Evolutionary conservation across 2,888 invertebrate species (phyloP), one percentile per base, ranked within the genome.

Genomic region (Ophion slaviceki): DNA sequence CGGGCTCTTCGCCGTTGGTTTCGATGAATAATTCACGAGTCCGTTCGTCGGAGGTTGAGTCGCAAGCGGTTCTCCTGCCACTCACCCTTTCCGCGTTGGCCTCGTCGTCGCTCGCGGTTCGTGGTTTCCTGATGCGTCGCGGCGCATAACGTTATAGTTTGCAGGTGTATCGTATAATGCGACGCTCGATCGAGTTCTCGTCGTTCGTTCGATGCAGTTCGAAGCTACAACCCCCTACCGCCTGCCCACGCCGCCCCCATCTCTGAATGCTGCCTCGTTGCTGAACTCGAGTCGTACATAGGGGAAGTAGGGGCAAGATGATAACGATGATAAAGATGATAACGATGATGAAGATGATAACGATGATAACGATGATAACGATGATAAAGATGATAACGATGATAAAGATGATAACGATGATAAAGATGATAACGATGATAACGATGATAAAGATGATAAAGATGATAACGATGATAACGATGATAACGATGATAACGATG

Each of bases 11-110:
- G 40, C 68, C 82, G 71, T 72, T 86, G 86, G 82, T 78, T 81
- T 82, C 87, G 87, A 88, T 92, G 91, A 89, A 92, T 92, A 91
- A 93, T 93, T 92, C 92, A 92, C 87, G 85, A 84, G 87, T 87
- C 86, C 87, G 90, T 90, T 90, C 88, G 89, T 88, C 86, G 86
- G 57, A 83, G 74, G 6, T 40, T 40, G 40, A 64, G 79, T 74
- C 72, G 71, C 68, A 64, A 68, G 70, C 70, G 81, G 53, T 61
- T 68, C 68, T 61, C 75, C 74, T 20, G 36, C 64, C 80, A 66
- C 74, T 61, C 75, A 53, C 53, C 75, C 68, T 62, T 59, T 32
- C 64, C 57, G 59, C 67, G 17, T 17, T 17, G 53, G 53, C 53
- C 53, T 4, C 40, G 24, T 40, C 72, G 59, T 72, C 24, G 11